These are phyloP conservation scores for Columba janthina DNA, from an alignment of 2,113 vertebrate species.

Conservation along the genomic window DNA sequence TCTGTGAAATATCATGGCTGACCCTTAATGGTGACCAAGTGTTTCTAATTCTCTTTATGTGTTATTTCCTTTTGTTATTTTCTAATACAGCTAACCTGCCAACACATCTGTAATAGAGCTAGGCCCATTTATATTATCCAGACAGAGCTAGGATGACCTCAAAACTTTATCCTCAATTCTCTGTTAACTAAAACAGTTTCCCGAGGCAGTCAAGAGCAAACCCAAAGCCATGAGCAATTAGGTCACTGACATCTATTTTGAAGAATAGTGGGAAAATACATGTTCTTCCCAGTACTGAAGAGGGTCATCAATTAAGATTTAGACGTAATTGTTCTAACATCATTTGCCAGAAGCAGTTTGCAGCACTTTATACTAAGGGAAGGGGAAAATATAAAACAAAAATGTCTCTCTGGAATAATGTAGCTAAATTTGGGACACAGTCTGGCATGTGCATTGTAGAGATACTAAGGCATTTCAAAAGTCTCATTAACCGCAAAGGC, in stretches of 20 bases:
- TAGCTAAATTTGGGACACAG: neutral
- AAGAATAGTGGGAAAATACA: neutral
- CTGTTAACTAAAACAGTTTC: neutral
- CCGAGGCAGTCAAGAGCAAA: neutral
- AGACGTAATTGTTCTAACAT: neutral
- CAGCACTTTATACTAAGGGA: neutral
- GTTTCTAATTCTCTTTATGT: neutral
- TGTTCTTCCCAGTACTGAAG: neutral
- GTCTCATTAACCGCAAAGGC: neutral
- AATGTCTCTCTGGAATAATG: neutral
- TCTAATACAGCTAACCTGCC: neutral
- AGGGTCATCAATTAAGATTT: neutral
- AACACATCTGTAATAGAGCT: neutral
- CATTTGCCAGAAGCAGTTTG: neutral
- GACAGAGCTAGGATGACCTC: neutral
- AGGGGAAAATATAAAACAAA: neutral
- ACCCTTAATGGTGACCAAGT: neutral
- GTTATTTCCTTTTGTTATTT: neutral
- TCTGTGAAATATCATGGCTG: neutral
- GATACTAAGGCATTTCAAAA: neutral
- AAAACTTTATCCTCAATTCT: neutral
- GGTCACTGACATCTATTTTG: neutral
- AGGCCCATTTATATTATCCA: neutral
- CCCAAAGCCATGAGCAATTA: neutral
- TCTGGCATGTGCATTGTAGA: fast-evolving